These are phyloP conservation scores for Nyctibius grandis DNA, from an alignment of 2,797 vertebrate genomes.

Conservation along the genomic window DNA sequence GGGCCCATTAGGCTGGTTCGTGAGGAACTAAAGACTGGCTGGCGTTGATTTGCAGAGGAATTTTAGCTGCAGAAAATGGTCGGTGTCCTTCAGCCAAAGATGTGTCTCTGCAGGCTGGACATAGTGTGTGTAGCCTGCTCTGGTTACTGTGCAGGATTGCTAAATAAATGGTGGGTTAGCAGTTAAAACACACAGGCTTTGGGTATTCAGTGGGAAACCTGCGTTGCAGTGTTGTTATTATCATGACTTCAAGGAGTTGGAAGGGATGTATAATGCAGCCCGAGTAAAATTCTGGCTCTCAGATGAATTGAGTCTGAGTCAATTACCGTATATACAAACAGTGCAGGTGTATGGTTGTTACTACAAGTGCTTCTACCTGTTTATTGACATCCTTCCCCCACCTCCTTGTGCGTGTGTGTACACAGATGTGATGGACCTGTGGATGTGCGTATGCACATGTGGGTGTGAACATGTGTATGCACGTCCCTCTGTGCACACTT, in stretches of 20 bases:
- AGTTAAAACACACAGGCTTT: not conserved
- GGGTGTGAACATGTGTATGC: rapidly evolving
- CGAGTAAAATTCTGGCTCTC: not conserved
- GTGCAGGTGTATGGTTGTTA: not conserved
- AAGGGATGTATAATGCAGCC: not conserved
- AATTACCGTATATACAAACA: rapidly evolving
- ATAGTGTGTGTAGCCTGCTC: not conserved
- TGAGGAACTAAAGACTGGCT: not conserved
- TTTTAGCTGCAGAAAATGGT: constrained; percentile 15
- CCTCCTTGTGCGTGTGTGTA: not conserved
- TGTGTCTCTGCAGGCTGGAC: not conserved
- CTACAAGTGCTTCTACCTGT: not conserved
- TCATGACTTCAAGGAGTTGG: not conserved
- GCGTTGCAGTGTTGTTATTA: not conserved
- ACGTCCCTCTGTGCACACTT: not conserved
- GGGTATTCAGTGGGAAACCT: not conserved
- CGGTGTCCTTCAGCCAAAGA: not conserved
- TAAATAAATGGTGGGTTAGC: not conserved
- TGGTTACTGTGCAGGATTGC: not conserved
- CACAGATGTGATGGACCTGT: not conserved
- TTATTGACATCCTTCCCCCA: not conserved
- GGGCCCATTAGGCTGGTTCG: not conserved
- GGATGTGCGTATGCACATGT: not conserved
- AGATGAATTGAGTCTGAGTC: not conserved
- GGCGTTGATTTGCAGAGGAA: constrained; percentile 10